These are phyloP conservation scores for Glomeris maerens DNA, from an alignment of 1,140 invertebrate species.

Conservation along the genomic window DNA sequence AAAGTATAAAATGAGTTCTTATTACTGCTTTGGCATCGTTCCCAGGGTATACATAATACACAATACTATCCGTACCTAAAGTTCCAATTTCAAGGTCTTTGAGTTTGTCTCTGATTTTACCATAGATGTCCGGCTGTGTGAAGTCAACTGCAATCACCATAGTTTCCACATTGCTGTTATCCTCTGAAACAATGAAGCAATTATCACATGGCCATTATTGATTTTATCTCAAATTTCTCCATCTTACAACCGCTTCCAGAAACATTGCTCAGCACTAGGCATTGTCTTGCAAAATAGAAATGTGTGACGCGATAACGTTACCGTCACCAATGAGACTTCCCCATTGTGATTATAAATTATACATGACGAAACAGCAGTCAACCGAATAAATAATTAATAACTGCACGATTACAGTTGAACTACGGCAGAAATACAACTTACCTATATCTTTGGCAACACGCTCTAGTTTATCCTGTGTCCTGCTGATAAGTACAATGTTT, in stretches of 20 bases:
- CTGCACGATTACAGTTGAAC: too few relatives aligned
- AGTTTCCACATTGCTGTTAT: conserved; percentile 58
- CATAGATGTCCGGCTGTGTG: conserved; percentile 52
- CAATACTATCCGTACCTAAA: conserved; percentile 34
- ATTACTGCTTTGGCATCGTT: too few relatives aligned
- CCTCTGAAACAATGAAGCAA: conserved; percentile 36
- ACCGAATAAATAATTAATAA: neutral
- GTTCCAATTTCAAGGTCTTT: conserved; percentile 71
- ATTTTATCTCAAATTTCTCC: neutral
- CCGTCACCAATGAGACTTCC: too few relatives aligned
- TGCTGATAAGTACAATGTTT: conserved; percentile 75
- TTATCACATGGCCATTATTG: neutral
- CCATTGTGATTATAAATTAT: neutral
- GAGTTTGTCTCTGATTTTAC: conserved; percentile 56
- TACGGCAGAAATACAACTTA: too few relatives aligned
- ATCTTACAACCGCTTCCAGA: too few relatives aligned
- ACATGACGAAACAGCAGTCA: neutral
- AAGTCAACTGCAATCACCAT: conserved; percentile 75
- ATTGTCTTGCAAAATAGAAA: neutral
- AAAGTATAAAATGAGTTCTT: too few relatives aligned
- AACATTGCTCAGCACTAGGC: neutral
- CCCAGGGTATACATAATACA: too few relatives aligned
- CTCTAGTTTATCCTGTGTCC: conserved; percentile 65
- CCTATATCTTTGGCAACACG: conserved; percentile 64
- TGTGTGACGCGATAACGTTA: too few relatives aligned